Base-by-base conservation (phyloP, 2,113 vertebrate species). In the Tyto alba region DNA sequence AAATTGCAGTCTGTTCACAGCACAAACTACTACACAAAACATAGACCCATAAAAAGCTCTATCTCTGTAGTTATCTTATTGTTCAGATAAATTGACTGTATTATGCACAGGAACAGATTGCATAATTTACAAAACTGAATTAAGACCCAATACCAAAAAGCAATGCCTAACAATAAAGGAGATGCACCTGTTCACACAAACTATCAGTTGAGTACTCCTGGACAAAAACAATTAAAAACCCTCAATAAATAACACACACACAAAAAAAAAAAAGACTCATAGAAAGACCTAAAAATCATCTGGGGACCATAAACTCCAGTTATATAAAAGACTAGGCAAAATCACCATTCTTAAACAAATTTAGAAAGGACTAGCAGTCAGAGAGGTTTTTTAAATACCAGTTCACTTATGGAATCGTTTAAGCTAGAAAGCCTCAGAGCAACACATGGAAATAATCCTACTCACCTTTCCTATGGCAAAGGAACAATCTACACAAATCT, bases 381-480 rank as follows among this genome's bases (percentile, higher is more conserved):
- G 7, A 20, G 12, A n/a, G 1, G 1, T 29, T 89, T 25, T 74
- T 88, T 78, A 71, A 83, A 2, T 27, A 88, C 85, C 72, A 67
- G 36, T 11, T 34, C 19, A 32, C 56, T 75, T 75, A 76, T 27
- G 36, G 73, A 95, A 94, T 53, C 29, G 59, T 77, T 96, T 89
- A 93, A 88, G 36, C 66, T 32, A 26, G 16, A 90, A 93, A 92
- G 36, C 23, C 55, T 91, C 26, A 84, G 41, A 86, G 63, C 21
- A 94, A 89, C 82, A 92, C 80, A 89, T 80, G 63, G 92, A 93
- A 93, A 66, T 53, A 92, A 93, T 83, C 66, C 80, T 74, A 96
- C 95, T 95, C 85, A 97, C 97, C 96, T 95, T 83, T 91, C 30
- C 47, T n/a, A 43, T 0, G 22, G 84, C 40, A 88, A 78, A 90